Evolutionary conservation across 64 coral and sea anemone species (phyloP).

Genomic region (Stichodactyla helianthus): DNA sequence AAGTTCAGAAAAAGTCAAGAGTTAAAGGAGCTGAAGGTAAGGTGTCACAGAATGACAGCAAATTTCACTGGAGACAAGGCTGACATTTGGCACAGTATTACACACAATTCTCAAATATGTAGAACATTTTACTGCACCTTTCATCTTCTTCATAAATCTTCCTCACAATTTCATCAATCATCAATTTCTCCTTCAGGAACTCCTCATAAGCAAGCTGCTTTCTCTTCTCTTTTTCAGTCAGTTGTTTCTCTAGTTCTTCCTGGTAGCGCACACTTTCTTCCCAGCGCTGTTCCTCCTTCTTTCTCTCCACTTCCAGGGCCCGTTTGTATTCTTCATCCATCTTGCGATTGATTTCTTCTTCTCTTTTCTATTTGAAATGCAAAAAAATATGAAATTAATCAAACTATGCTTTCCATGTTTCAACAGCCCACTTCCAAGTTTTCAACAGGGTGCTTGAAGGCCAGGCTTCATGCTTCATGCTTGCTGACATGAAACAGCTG

Average conservation of each 20-base stretch:
- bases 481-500: too few relatives aligned
- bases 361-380: slow-evolving; percentile 36
- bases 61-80: too few relatives aligned
- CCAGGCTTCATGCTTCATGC: too few relatives aligned
- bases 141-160: slow-evolving; percentile 99
- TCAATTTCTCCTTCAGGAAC: slow-evolving; percentile 96
- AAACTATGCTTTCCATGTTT: too few relatives aligned
- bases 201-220: slow-evolving; percentile 96
- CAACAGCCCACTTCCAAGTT: too few relatives aligned
- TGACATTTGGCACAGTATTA: too few relatives aligned
- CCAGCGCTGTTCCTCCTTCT: slow-evolving; percentile 78
- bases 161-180: slow-evolving; percentile 99
- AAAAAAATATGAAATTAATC: too few relatives aligned
- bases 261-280: slow-evolving; percentile 94
- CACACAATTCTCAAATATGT: too few relatives aligned
- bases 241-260: slow-evolving; percentile 79
- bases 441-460: too few relatives aligned
- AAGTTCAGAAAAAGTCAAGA: too few relatives aligned
- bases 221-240: slow-evolving; percentile 76
- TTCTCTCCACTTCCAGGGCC: slow-evolving; percentile 77
- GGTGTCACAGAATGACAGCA: too few relatives aligned
- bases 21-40: too few relatives aligned
- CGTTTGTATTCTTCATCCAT: slow-evolving; percentile 78
- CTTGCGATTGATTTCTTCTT: slow-evolving; percentile 65
- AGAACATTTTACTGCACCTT: slow-evolving; percentile 35